Evolutionary conservation across 2,888 invertebrate species (phyloP), one percentile per base, ranked within the genome.

Genomic region (Rhimphoctona megacephalus): DNA sequence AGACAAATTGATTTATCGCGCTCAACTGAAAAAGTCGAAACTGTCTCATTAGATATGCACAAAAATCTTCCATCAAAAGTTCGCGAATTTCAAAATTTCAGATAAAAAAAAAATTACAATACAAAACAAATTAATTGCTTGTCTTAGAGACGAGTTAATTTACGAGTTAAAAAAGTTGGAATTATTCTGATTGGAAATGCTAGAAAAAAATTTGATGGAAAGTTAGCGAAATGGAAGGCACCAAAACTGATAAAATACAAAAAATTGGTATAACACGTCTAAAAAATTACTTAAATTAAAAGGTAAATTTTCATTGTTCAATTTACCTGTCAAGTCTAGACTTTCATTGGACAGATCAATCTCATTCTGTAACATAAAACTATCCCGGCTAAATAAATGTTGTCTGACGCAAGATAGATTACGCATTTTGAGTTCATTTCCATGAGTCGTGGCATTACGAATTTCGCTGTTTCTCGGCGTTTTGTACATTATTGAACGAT

Each of bases 401-500:
- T 94, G 94, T 66, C 94, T 90, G 7, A 94, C 88, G 43, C 83
- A 92, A 6, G 92, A 91, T 3, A 93, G 87, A 87, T 92, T 91
- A 72, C 89, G 89, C 83, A 86, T 86, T 67, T 89, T 90, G 6
- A 88, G 80, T 73, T 87, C 85, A 46, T 78, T 88, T 19, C 79
- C 36, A 36, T 61, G 25, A 36, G 25, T 49, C 88, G 66, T 70
- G 22, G 11, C n/a, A 14, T 69, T 43, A 54, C 54, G 87, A 81
- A 14, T 86, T 30, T 76, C 86, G 43, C 54, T 79, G 80, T 81
- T 90, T 61, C 83, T 85, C 1, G 94, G 93, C 3, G 94, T 94
- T 89, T 93, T 94, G 83, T 94, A 94, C 93, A 94, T 94, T 30
- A 94, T 88, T 2, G 94, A 94, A 85, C 93, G 91, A 76, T 94